Percentiles rank a stretch among this genome's conserved stretches.
Conservation (phyloP, 2,113 vertebrate species). For the Diphyllodes magnificus region DNA sequence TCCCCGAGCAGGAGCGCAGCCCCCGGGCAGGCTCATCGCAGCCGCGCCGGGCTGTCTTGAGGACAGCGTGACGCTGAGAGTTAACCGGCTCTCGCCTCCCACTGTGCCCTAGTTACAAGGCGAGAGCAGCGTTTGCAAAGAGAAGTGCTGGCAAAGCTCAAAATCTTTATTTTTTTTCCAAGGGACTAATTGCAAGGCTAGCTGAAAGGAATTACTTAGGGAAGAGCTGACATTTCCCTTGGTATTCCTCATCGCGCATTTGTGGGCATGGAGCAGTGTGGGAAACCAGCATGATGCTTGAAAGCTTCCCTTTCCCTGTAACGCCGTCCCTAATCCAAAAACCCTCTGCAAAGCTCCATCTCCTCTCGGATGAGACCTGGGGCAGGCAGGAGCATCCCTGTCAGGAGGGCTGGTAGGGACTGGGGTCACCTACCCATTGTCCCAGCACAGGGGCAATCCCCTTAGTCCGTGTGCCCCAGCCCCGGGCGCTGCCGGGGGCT, state of each 20-base stretch:
- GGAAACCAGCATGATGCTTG: not conserved
- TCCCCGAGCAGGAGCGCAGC: not conserved
- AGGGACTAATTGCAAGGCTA: not conserved
- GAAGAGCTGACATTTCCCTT: not conserved
- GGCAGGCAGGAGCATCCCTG: not conserved
- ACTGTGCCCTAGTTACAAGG: not conserved
- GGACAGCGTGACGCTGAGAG: not conserved
- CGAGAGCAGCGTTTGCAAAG: not conserved
- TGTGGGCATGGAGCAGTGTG: not conserved
- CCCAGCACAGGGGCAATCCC: rapidly evolving
- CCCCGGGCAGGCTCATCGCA: rapidly evolving
- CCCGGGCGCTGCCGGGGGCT: not conserved
- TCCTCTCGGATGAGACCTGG: not conserved
- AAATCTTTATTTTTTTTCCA: not conserved
- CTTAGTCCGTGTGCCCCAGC: not conserved
- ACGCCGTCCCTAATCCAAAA: not conserved
- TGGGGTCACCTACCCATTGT: rapidly evolving
- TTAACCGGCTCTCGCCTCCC: not conserved
- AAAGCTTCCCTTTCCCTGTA: not conserved
- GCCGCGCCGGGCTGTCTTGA: rapidly evolving
- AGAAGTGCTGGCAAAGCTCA: not conserved
- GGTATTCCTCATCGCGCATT: not conserved
- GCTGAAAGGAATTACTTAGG: not conserved
- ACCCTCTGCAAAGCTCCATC: not conserved
- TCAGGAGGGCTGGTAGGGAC: not conserved